phyloP scores from a whole-genome alignment of 1,140 invertebrate genomes.

The Drosophila kanapiae region DNA sequence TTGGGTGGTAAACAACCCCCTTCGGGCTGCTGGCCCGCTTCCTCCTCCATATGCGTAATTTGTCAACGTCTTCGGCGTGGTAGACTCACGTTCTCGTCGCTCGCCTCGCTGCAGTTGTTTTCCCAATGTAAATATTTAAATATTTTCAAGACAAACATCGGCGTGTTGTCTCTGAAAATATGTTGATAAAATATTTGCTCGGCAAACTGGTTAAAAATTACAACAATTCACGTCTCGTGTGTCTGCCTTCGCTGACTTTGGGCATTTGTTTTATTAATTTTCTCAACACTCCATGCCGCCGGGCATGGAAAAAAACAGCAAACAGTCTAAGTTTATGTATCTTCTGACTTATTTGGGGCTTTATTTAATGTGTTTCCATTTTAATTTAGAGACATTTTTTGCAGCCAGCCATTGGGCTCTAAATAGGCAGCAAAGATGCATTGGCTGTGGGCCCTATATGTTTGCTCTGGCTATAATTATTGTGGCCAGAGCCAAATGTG shows the following conservation, averaged over 20 bases:
- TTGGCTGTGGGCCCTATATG: constrained; percentile 37
- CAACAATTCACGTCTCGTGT: constrained; percentile 65
- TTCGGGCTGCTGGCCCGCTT: not conserved
- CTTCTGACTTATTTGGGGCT: not conserved
- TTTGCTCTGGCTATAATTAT: constrained; percentile 71
- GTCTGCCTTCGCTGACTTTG: constrained; percentile 59
- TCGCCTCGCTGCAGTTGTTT: constrained; percentile 68
- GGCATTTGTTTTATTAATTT: constrained; percentile 80
- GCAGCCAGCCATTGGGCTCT: constrained; percentile 44
- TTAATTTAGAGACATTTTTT: constrained; percentile 50
- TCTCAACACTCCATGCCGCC: constrained; percentile 69
- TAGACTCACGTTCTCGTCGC: constrained; percentile 38
- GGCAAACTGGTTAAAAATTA: constrained; percentile 83
- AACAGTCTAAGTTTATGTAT: constrained; percentile 25
- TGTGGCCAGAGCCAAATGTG: constrained; percentile 45
- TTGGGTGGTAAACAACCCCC: constrained; percentile 13
- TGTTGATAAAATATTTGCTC: constrained; percentile 82
- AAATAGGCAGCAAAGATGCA: constrained; percentile 61
- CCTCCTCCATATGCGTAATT: constrained; percentile 20
- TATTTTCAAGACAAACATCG: constrained; percentile 81
- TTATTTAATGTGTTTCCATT: not conserved
- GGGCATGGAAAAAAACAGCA: constrained; percentile 71
- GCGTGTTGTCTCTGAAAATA: constrained; percentile 80
- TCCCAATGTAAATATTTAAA: constrained; percentile 83
- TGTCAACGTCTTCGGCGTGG: constrained; percentile 39